Evolutionary conservation across 1,140 invertebrate genomes (phyloP).

Genomic region (Dryas iulia): DNA sequence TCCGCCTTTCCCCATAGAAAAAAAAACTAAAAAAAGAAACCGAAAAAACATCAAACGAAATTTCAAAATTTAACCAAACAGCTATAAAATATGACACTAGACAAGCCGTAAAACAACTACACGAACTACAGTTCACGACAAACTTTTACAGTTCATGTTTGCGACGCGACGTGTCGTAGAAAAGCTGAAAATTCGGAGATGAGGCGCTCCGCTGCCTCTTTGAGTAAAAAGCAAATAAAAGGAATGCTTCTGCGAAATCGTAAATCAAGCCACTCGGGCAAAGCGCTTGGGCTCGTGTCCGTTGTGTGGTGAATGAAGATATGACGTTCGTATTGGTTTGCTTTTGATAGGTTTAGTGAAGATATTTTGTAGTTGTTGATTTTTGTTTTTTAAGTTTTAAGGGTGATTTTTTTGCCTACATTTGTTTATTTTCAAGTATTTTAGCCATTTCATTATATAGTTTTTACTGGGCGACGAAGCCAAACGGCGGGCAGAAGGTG

Average conservation of each 20-base stretch:
- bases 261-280: slow-evolving; percentile 60
- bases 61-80: background rate
- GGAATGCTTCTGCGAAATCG: slow-evolving; percentile 58
- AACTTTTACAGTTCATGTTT: background rate
- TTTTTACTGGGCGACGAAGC: too few relatives aligned
- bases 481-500: too few relatives aligned
- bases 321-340: background rate
- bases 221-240: slow-evolving; percentile 64
- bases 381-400: background rate
- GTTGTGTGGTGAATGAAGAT: slow-evolving; percentile 24
- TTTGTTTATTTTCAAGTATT: too few relatives aligned
- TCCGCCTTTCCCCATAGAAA: too few relatives aligned
- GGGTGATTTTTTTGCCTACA: too few relatives aligned
- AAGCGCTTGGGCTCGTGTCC: slow-evolving; percentile 29
- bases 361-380: background rate
- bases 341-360: background rate
- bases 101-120: background rate
- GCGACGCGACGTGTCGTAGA: slow-evolving; percentile 6
- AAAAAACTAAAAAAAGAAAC: too few relatives aligned
- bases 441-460: too few relatives aligned
- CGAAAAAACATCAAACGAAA: too few relatives aligned
- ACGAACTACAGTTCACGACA: background rate
- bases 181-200: slow-evolving; percentile 27
- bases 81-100: background rate
- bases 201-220: slow-evolving; percentile 43